Evolutionary conservation across 2,113 vertebrate species (phyloP).

Genomic region (Acrocephalus arundinaceus): DNA sequence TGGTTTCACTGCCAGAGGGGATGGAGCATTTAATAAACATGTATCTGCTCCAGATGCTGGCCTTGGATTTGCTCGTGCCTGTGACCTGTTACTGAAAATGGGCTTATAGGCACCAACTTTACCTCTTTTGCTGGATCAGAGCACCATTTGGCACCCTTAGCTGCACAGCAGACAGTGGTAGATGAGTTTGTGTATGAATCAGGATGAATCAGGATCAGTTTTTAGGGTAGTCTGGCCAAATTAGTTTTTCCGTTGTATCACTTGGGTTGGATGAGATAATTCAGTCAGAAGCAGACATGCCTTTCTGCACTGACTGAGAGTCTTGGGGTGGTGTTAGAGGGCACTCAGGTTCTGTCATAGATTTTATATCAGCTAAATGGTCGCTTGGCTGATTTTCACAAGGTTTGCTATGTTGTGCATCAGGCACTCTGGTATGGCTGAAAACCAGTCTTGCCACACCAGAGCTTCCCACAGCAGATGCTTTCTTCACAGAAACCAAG

Average conservation of each 20-base stretch:
- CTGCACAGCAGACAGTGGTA: not conserved
- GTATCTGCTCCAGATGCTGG: not conserved
- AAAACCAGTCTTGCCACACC: not conserved
- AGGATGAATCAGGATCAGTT: not conserved
- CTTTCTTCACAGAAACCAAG: not conserved
- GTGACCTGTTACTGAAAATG: not conserved
- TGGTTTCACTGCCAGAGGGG: not conserved
- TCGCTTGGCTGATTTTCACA: not conserved
- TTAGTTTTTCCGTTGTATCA: not conserved
- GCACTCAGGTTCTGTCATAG: not conserved
- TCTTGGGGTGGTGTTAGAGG: not conserved
- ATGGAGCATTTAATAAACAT: not conserved
- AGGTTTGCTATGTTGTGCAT: not conserved
- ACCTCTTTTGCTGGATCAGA: not conserved
- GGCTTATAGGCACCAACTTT: not conserved
- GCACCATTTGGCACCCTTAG: not conserved
- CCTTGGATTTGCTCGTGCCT: not conserved
- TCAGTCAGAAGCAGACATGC: not conserved
- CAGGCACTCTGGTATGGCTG: not conserved
- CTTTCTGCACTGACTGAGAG: not conserved
- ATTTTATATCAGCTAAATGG: not conserved
- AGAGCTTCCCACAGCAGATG: not conserved
- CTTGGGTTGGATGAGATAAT: not conserved
- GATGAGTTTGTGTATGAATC: not conserved
- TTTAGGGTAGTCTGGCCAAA: not conserved